A percentile compares a stretch with the other conserved stretches of the same genome.
phyloP scores from a whole-genome alignment of 2,888 invertebrate species.

The Tridacna gigas region DNA sequence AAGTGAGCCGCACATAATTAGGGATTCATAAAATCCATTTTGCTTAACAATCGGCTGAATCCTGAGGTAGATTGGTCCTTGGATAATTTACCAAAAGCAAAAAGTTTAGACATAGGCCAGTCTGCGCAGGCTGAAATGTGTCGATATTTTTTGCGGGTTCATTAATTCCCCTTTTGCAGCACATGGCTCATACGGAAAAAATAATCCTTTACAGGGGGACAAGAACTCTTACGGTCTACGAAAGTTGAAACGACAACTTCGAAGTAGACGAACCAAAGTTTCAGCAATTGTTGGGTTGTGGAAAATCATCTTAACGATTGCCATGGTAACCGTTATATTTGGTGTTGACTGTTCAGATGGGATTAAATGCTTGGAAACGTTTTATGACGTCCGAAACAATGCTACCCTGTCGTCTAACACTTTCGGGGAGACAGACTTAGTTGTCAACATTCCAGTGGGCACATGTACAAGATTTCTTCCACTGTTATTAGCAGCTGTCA shows the following conservation, averaged over 20 bases:
- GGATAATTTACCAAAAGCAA: no score
- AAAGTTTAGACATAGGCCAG: no score
- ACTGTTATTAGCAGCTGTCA: slow-evolving; percentile 63
- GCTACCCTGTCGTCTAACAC: slow-evolving; percentile 36
- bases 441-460: slow-evolving; percentile 41
- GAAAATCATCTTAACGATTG: slow-evolving; percentile 69
- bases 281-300: slow-evolving; percentile 60
- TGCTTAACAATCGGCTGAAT: no score
- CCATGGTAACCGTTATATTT: slow-evolving; percentile 62
- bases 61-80: no score
- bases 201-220: slow-evolving; percentile 38
- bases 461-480: slow-evolving; percentile 60
- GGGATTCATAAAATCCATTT: no score
- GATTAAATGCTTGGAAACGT: slow-evolving; percentile 41
- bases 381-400: slow-evolving; percentile 46
- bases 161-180: no score
- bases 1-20: no score
- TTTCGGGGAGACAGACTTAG: slow-evolving; percentile 38
- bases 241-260: slow-evolving; percentile 59
- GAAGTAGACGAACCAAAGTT: slow-evolving; percentile 64
- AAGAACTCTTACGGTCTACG: slow-evolving; percentile 44
- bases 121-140: no score
- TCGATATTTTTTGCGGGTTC: no score
- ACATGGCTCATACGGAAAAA: no score
- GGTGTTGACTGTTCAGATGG: slow-evolving; percentile 62